Evolutionary conservation across 1,140 invertebrate genomes (phyloP), one percentile per base, ranked within the genome.

Genomic region (Lethocerus indicus): DNA sequence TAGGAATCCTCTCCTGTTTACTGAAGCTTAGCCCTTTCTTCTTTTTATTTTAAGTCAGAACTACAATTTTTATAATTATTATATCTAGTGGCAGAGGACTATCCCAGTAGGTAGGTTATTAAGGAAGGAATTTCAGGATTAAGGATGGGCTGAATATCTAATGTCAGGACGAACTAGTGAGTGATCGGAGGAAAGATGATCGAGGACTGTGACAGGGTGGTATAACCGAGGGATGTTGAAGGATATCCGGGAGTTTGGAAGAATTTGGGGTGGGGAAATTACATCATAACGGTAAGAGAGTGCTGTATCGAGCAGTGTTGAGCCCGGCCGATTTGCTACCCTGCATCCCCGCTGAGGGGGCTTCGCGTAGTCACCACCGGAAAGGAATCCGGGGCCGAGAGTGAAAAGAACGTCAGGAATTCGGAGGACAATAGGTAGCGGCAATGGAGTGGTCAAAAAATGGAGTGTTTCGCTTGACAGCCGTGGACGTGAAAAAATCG

Each of bases 351-450:
- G 67, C 25, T 54, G 45, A 12, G 51, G 54, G 37, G 65, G 60
- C 56, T 68, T 67, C 13, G 62, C 61, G 49, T 68, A 67, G 44
- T 68, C 63, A 0, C 64, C 64, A 14, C 60, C 63, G 3, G 56
- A 58, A 20, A 67, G 56, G 50, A 65, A 66, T 45, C 56, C 52
- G 7, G 47, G 39, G 5, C 64, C 63, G 16, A 68, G 48, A 9
- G 49, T 27, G 14, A n/a, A 45, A 68, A 60, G 37, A 60, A 61
- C 9, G 52, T 24, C 14, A 27, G 28, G 43, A 59, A 67, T 1
- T 65, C 21, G 61, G 60, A 27, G 63, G 61, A 45, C 59, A 57
- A 27, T 67, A 65, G 2, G 64, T 47, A 40, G 63, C 57, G 6
- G 59, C 58, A 35, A 63, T 45, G 24, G 41, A 59, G 1, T 61